These are phyloP conservation scores for Macrobrachium nipponense DNA, from an alignment of 1,140 invertebrate species.

Conservation along the genomic window DNA sequence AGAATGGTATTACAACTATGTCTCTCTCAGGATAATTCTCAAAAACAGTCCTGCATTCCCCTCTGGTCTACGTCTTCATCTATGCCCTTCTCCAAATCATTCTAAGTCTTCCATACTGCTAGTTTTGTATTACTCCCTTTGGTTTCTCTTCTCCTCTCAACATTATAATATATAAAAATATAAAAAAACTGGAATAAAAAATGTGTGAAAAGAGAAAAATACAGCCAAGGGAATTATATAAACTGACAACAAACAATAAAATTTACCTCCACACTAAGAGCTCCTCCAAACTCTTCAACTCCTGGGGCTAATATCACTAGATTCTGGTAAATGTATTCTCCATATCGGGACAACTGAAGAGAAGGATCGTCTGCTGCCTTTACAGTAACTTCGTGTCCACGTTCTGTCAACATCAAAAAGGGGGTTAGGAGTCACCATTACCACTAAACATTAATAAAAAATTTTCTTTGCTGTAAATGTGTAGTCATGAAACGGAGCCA, in stretches of 20 bases:
- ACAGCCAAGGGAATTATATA: not conserved
- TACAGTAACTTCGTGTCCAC: slow-evolving; percentile 89
- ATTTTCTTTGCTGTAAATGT: not conserved
- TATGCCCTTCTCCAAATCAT: no score
- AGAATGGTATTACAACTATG: no score
- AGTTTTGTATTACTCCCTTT: no score
- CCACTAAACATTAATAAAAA: not conserved
- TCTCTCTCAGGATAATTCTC: no score
- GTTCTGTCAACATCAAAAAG: slow-evolving; percentile 76
- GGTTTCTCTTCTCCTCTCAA: no score
- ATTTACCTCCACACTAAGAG: slow-evolving; percentile 81
- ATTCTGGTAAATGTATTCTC: slow-evolving; percentile 96
- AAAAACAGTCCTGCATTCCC: no score
- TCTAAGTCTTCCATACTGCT: no score
- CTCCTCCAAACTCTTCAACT: slow-evolving; percentile 96
- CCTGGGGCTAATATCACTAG: slow-evolving; percentile 96
- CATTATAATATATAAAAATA: no score
- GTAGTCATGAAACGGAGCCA: not conserved
- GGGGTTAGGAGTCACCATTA: slow-evolving; percentile 24
- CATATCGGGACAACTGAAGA: slow-evolving; percentile 92
- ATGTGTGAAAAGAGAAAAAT: not conserved
- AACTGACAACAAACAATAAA: not conserved
- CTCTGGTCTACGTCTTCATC: no score
- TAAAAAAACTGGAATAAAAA: no score
- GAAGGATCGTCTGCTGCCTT: slow-evolving; percentile 95